Base-by-base conservation (phyloP, 2,113 vertebrate species). In the Serilophus lunatus region DNA sequence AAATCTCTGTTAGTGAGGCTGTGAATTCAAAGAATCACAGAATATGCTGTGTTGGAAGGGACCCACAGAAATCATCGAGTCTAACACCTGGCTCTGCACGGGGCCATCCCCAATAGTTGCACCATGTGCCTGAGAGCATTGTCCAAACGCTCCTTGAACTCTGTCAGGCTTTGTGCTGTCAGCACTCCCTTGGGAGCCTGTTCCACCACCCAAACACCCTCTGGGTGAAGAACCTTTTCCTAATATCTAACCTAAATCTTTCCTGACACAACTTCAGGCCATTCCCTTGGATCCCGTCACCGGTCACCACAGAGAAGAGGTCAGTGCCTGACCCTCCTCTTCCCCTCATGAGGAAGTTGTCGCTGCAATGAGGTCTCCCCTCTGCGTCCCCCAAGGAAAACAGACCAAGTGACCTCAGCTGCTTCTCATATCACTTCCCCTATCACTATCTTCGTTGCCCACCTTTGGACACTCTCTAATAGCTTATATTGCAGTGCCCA, bases 261-360 rank as follows among this genome's bases (percentile, higher is more conserved):
- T 17, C 2, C 10, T 64, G 20, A 14, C 10, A 22, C 24, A 49
- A 0, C 0, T 35, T 7, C 20, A 40, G 29, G 17, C 26, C 33
- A 12, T 45, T 33, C 8, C 4, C 13, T 14, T 0, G 0, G 7
- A 4, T 66, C 2, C 36, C 59, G 33, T 17, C 23, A 5, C 77
- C 44, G 18, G 31, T n/a, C 44, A 44, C 12, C 26, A 59, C 0
- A 51, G 15, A 18, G 26, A 13, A 16, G 18, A 51, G 35, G 7
- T 59, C 44, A 7, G 14, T 51, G 19, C 7, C 15, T 51, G 36
- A 4, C 12, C 12, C 14, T 81, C 5, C 14, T n/a, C 23, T 44
- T 50, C 9, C 26, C 8, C 36, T 72, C 51, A 36, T 0, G 0
- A 65, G 8, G 33, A 65, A 65, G 22, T 1, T 64, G 7, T 4